phyloP scores from a whole-genome alignment of 1,140 invertebrate genomes.

The Dryas iulia region DNA sequence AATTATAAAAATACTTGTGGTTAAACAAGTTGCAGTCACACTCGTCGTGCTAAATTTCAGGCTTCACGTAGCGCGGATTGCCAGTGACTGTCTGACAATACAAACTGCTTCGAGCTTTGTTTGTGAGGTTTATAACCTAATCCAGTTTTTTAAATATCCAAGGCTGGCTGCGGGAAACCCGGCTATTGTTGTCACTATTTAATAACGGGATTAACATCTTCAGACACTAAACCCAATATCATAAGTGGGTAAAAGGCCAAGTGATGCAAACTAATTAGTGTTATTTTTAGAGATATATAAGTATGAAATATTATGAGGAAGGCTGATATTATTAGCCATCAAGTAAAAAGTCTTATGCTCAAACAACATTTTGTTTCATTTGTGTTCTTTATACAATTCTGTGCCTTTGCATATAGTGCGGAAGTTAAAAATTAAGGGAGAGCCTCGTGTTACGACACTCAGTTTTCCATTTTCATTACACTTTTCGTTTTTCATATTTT shows the following conservation, averaged over 20 bases:
- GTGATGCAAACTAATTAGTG: neutral
- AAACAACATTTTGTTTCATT: too few relatives aligned
- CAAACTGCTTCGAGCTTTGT: conserved; percentile 51
- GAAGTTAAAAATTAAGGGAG: too few relatives aligned
- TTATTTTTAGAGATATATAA: too few relatives aligned
- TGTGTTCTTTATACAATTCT: too few relatives aligned
- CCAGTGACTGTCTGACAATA: conserved; percentile 41
- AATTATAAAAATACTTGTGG: neutral
- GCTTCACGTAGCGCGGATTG: conserved; percentile 43
- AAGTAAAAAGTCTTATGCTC: too few relatives aligned
- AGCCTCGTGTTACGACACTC: too few relatives aligned
- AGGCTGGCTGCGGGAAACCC: conserved; percentile 42
- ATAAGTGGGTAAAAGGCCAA: neutral
- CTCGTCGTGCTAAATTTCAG: conserved; percentile 48
- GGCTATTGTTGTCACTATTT: conserved; percentile 32
- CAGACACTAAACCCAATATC: neutral
- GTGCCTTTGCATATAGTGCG: too few relatives aligned
- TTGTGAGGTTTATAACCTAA: conserved; percentile 57
- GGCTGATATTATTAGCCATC: too few relatives aligned
- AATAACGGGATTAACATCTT: conserved; percentile 18
- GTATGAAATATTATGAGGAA: too few relatives aligned
- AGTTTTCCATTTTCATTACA: too few relatives aligned
- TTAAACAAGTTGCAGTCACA: neutral
- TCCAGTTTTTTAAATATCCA: conserved; percentile 64
- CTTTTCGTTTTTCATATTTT: too few relatives aligned